Evolutionary conservation across 2,797 vertebrate genomes (phyloP), one percentile per base, ranked within the genome.

Genomic region (Cynodonichthys magdalenae): DNA sequence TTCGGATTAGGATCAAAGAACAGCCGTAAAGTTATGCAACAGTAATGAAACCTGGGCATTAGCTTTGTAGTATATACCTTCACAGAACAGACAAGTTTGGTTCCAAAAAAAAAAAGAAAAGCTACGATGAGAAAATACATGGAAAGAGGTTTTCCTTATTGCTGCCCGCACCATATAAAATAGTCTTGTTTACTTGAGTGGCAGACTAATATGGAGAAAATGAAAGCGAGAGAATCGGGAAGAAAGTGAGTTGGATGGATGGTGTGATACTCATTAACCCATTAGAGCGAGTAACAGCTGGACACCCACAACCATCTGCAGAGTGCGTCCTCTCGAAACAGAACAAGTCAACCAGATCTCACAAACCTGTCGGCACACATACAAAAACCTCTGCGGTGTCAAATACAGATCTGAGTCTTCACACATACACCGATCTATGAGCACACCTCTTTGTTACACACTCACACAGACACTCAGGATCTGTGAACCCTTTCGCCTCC

Each of bases 271-370:
- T 87, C 82, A 87, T 87, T 85, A 88, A 85, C 87, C 62, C 82
- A 75, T 85, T 89, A 84, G 79, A 79, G 54, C 53, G 42, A 73
- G 74, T 55, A 87, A 88, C 82, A 88, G 87, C 87, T 87, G 87
- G 88, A 85, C 80, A 77, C 71, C 67, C 77, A 71, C 75, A 71
- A 79, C 81, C 84, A 85, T 87, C 87, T 87, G 87, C 68, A 80
- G 50, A 63, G 39, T 53, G 75, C 81, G 82, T 82, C 70, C 68
- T 71, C 74, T 80, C 59, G 66, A 68, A 85, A 88, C 71, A 85
- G 70, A 70, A 76, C 77, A 55, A 55, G 81, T 83, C 81, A 81
- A 83, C 83, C 79, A 54, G 62, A 67, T 84, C 54, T 47, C 69
- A 46, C 54, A 54, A 45, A 27, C 60, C 28, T 39, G 3, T 6